phyloP scores from a whole-genome alignment of 23 tunicate species.

The Styela plicata region DNA sequence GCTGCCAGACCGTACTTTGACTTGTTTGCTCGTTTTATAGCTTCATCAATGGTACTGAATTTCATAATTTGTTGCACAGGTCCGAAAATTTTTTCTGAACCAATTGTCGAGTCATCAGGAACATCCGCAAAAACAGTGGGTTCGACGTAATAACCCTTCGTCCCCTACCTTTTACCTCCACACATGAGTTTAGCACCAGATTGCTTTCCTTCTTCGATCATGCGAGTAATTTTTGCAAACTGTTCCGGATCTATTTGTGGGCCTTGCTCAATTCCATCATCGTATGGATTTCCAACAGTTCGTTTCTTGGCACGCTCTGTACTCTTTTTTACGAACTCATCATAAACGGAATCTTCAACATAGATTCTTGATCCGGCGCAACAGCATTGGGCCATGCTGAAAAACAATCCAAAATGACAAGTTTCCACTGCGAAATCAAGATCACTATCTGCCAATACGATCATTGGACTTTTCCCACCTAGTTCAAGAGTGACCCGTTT shows the following conservation, averaged over 20 bases:
- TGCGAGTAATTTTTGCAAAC: slow-evolving; percentile 68
- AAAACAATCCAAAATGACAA: slow-evolving; percentile 93
- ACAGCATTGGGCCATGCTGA: slow-evolving; percentile 97
- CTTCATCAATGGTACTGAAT: slow-evolving; percentile 92
- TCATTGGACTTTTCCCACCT: slow-evolving; percentile 94
- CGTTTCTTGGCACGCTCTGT: slow-evolving; percentile 85
- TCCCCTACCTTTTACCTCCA: slow-evolving; percentile 82
- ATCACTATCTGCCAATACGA: slow-evolving; percentile 91
- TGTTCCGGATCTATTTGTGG: slow-evolving; percentile 95
- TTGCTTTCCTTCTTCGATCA: slow-evolving; percentile 84
- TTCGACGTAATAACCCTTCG: slow-evolving; percentile 90
- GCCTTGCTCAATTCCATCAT: slow-evolving; percentile 78
- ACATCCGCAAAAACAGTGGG: slow-evolving; percentile 98
- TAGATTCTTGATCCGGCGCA: slow-evolving; percentile 86
- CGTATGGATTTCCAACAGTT: slow-evolving; percentile 85
- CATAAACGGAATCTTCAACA: slow-evolving; percentile 88
- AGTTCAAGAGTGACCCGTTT: slow-evolving; percentile 89
- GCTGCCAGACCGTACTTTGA: slow-evolving; percentile 89
- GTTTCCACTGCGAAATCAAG: slow-evolving; percentile 93
- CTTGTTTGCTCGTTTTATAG: slow-evolving; percentile 71
- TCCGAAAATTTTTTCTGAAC: slow-evolving; percentile 98
- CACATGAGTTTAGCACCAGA: slow-evolving; percentile 95
- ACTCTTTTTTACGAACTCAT: slow-evolving; percentile 91
- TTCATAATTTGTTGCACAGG: slow-evolving; percentile 99
- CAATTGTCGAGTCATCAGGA: slow-evolving; percentile 83